These are phyloP conservation scores for Hylaeus anthracinus DNA, from an alignment of 1,140 invertebrate genomes.

Conservation along the genomic window DNA sequence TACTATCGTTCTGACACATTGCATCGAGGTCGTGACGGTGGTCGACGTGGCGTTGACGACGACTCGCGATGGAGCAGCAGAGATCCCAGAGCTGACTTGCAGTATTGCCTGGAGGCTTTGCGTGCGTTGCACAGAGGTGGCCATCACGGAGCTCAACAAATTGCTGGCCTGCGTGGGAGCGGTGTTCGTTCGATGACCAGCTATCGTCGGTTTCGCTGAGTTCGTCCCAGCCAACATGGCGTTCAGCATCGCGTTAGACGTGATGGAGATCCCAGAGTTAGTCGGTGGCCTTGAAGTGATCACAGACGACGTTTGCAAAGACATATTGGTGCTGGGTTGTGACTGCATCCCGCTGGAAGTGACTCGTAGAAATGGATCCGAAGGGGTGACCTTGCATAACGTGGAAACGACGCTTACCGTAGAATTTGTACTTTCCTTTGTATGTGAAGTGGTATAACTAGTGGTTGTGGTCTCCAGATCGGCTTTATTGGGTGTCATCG, in stretches of 20 bases:
- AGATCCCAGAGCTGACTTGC: constrained; percentile 69
- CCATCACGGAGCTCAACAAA: constrained; percentile 71
- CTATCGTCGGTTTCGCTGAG: constrained; percentile 73
- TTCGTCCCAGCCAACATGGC: constrained; percentile 76
- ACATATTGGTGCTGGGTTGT: constrained; percentile 52
- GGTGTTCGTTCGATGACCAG: constrained; percentile 70
- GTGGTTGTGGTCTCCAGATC: constrained; percentile 69
- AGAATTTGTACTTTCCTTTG: constrained; percentile 70
- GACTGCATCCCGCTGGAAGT: constrained; percentile 65
- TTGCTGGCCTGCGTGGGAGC: constrained; percentile 74
- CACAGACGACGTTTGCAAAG: constrained; percentile 52
- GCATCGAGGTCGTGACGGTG: constrained; percentile 65
- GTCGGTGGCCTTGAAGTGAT: constrained; percentile 47
- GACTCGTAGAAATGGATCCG: constrained; percentile 68
- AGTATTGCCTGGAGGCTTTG: constrained; percentile 74
- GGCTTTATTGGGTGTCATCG: constrained; percentile 43
- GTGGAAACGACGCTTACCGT: constrained; percentile 68
- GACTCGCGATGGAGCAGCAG: constrained; percentile 62
- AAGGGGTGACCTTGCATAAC: constrained; percentile 57
- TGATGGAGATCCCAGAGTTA: constrained; percentile 73
- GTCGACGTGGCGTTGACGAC: constrained; percentile 66
- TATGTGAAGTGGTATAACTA: constrained; percentile 66
- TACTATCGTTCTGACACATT: constrained; percentile 71
- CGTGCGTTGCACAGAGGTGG: constrained; percentile 67
- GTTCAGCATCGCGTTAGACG: constrained; percentile 79